Base-by-base conservation (phyloP, 2,888 invertebrate genomes). In the Agriopis marginaria region DNA sequence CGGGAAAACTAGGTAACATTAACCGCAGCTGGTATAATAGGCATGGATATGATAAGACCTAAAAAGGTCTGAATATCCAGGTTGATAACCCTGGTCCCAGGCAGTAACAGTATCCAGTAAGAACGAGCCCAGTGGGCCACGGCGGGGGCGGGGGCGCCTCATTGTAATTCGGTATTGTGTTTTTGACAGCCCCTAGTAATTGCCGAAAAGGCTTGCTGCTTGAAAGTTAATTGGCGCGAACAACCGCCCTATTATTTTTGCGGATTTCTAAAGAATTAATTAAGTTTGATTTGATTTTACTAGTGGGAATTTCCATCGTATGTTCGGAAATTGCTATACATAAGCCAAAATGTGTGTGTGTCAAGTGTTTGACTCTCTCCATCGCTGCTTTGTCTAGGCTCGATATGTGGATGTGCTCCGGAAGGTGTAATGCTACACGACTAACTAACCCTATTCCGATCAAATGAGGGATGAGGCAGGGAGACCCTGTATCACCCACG, bases 161-260 rank as follows among this genome's bases (percentile, higher is more conserved):
- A 74, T 75, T 77, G 74, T 77, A 72, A 75, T 77, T 74, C 75
- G 45, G 75, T 74, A 74, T 76, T 76, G 75, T 77, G 75, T 71
- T 75, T 75, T 74, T 74, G 76, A 77, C 75, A 72, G 76, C 67
- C 75, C 51, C 72, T 66, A 73, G 74, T 77, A 77, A 77, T 77
- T 75, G 70, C 70, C 69, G 70, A 63, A 63, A 71, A 68, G 68
- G 69, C 61, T 67, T 60, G 63, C 62, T 49, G 61, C 72, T 72
- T 66, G 63, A 67, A 76, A 75, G 70, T 75, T 77, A 73, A 77
- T 77, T 77, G 71, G 69, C 45, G 70, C 76, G 72, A 32, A 44
- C 67, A 55, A 63, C 61, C 49, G 65, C 59, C 53, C 70, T 56
- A 62, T 66, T 72, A 70, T 68, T 72, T 68, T 68, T 72, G 68